Percentiles rank a stretch among this genome's conserved stretches.
Evolutionary conservation across 2,797 vertebrate genomes (phyloP).

Genomic region (Premnoplex brunnescens): DNA sequence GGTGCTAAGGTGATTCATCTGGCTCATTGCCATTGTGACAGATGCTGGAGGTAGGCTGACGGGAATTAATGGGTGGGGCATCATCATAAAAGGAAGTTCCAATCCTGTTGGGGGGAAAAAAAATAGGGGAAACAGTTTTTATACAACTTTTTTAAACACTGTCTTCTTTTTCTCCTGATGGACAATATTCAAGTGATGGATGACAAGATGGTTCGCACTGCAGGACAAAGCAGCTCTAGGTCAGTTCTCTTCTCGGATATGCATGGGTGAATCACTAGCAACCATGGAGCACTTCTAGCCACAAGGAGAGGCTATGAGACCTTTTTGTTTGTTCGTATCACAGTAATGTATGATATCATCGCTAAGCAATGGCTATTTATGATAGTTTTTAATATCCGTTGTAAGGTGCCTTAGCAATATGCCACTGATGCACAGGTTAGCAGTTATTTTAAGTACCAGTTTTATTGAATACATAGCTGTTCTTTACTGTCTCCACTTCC

Average conservation of each 20-base stretch:
- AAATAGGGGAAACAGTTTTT: not conserved
- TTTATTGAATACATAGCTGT: not conserved
- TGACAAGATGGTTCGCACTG: constrained; percentile 8
- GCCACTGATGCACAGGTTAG: not conserved
- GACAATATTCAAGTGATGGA: constrained; percentile 4
- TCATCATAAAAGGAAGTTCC: constrained; percentile 99
- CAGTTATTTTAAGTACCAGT: constrained; percentile 17
- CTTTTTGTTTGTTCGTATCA: not conserved
- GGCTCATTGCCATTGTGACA: constrained; percentile 99
- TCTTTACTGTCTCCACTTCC: not conserved
- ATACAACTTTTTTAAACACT: not conserved
- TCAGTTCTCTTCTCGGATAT: not conserved
- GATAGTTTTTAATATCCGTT: not conserved
- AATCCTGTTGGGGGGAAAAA: constrained; percentile 78
- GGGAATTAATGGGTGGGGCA: constrained; percentile 98
- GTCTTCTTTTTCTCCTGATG: not conserved
- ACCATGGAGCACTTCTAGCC: not conserved
- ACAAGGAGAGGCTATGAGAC: constrained; percentile 13
- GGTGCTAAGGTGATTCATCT: constrained; percentile 99
- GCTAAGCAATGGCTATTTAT: not conserved
- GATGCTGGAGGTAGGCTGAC: constrained; percentile 99
- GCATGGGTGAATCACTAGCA: not conserved
- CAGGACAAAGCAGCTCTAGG: not conserved
- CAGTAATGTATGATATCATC: not conserved
- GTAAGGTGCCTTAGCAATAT: not conserved